Base-by-base conservation (phyloP, 2,888 invertebrate species). In the Amphipyra berbera region DNA sequence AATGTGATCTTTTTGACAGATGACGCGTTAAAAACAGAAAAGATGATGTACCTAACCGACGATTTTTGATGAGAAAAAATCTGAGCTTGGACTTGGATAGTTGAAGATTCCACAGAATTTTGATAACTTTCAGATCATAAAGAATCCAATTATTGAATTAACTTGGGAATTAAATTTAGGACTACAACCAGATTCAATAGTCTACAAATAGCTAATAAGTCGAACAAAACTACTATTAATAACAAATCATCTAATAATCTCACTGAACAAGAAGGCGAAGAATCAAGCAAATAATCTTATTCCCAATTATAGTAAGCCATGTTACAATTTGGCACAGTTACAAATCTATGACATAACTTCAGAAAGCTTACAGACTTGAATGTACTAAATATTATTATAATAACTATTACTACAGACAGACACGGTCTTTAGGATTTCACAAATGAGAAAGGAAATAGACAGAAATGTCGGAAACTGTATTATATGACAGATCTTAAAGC, bases 321-420 rank as follows among this genome's bases (percentile, higher is more conserved):
- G 48, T 15, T 33, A 47, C 35, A 48, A 48, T 13, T 60, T 66
- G 61, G 42, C 56, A 69, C 15, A 30, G 53, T 55, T 46, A 44
- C 48, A 61, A 49, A 50, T 44, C 42, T 59, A 54, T 15, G 73
- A 44, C 56, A 56, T 64, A 53, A 71, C 52, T 71, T 54, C 15
- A 47, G 12, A 15, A 12, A 48, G 50, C 35, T 55, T 42, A 55
- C 33, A 59, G 59, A 41, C 37, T 27, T n/a, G 21, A 48, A 48
- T 40, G n/a, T 41, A 41, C 44, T 13, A 52, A 52, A 67, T 66
- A 72, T 54, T 64, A 53, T 65, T 12, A 58, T 66, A 65, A 58
- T 41, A 72, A 21, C 44, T 46, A 62, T 38, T 67, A 54, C 15
- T 27, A 54, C 41, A 41, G 48, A 49, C 48, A 50, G 37, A 4